Evolutionary conservation across 2,113 vertebrate species (phyloP).

Genomic region (Abramis brama): DNA sequence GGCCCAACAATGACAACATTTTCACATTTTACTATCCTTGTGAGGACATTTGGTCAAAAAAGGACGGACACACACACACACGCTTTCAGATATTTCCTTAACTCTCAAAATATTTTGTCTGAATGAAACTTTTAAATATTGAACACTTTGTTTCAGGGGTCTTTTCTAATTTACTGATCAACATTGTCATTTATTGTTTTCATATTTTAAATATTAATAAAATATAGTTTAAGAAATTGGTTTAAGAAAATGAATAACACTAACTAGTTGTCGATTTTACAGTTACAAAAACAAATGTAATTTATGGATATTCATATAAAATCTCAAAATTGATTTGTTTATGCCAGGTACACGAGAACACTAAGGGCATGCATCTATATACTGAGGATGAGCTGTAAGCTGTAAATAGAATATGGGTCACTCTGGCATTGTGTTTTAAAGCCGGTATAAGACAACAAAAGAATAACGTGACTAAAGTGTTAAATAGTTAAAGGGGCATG

Average conservation of each 20-base stretch:
- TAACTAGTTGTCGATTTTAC: background rate
- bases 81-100: background rate
- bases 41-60: too few relatives aligned
- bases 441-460: slow-evolving; percentile 48
- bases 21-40: too few relatives aligned
- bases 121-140: background rate
- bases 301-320: too few relatives aligned
- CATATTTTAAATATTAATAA: background rate
- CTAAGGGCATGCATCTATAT: background rate
- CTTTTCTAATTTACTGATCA: too few relatives aligned
- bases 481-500: slow-evolving; percentile 70
- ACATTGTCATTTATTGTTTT: too few relatives aligned
- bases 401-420: slow-evolving; percentile 64
- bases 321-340: background rate
- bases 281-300: background rate
- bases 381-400: background rate
- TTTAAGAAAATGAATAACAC: background rate
- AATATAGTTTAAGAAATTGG: background rate
- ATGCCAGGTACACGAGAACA: background rate
- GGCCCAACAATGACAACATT: too few relatives aligned
- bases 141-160: background rate
- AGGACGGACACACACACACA: too few relatives aligned
- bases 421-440: slow-evolving; percentile 43
- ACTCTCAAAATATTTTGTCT: background rate
- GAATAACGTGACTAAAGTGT: slow-evolving; percentile 62